phyloP scores from a whole-genome alignment of 2,888 invertebrate genomes.

The Synergus itoensis region DNA sequence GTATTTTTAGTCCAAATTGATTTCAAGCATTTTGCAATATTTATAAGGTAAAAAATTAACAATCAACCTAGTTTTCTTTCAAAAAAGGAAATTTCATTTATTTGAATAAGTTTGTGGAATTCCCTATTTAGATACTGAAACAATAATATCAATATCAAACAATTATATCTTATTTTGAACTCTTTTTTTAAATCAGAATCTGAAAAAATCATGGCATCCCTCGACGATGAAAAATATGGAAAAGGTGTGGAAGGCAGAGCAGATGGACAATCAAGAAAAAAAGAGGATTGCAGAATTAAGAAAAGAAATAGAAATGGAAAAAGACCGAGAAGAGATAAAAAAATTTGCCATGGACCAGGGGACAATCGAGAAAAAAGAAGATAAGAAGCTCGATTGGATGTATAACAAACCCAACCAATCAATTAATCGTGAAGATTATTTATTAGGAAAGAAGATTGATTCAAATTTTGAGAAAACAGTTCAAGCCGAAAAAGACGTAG shows the following conservation, averaged over 20 bases:
- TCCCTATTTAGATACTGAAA: too few relatives aligned
- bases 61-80: too few relatives aligned
- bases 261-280: constrained; percentile 85
- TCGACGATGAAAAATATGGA: constrained; percentile 88
- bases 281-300: constrained; percentile 84
- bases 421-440: constrained; percentile 91
- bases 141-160: too few relatives aligned
- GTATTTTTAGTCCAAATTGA: too few relatives aligned
- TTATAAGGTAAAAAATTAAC: too few relatives aligned
- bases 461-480: constrained; percentile 86
- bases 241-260: constrained; percentile 88
- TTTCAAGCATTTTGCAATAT: too few relatives aligned
- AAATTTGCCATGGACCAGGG: constrained; percentile 81
- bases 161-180: constrained; percentile 6
- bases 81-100: too few relatives aligned
- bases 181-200: constrained; percentile 79
- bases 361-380: constrained; percentile 77
- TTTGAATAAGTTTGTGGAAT: too few relatives aligned
- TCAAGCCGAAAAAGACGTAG: constrained; percentile 80
- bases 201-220: constrained; percentile 90
- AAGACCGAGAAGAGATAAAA: constrained; percentile 84
- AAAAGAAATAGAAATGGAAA: constrained; percentile 84
- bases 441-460: constrained; percentile 90
- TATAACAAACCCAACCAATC: constrained; percentile 84
- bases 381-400: constrained; percentile 92